Evolutionary conservation across 2,797 vertebrate genomes (phyloP).

Genomic region (Urosaurus nigricauda): DNA sequence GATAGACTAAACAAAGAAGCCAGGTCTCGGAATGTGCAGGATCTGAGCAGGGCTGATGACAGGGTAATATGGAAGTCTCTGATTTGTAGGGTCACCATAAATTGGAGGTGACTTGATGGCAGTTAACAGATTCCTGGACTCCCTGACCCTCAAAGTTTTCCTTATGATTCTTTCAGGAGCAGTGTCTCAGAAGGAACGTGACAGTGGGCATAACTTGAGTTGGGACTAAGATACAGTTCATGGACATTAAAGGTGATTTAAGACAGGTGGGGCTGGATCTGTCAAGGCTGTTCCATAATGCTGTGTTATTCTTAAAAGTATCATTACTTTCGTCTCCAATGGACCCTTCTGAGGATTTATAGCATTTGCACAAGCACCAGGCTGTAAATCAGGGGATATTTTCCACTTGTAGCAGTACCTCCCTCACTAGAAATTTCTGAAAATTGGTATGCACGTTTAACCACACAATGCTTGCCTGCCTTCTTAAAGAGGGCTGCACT

Average conservation of each 20-base stretch:
- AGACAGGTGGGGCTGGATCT: slow-evolving; percentile 60
- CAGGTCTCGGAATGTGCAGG: no score
- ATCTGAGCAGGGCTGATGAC: no score
- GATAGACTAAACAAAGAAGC: no score
- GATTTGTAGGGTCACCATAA: no score
- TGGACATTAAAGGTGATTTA: slow-evolving; percentile 72
- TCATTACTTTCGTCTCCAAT: slow-evolving; percentile 50
- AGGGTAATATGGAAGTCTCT: no score
- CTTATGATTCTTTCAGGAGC: slow-evolving; percentile 50
- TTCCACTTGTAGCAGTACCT: slow-evolving; percentile 21
- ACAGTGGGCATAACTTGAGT: slow-evolving; percentile 63
- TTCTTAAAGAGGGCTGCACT: slow-evolving; percentile 30
- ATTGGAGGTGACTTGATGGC: no score
- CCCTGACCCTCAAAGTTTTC: slow-evolving; percentile 36
- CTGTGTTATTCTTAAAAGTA: slow-evolving; percentile 65
- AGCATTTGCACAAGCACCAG: slow-evolving; percentile 66
- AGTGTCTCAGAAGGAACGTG: slow-evolving; percentile 50
- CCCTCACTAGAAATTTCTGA: slow-evolving; percentile 45
- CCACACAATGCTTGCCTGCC: slow-evolving; percentile 30
- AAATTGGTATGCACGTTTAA: slow-evolving; percentile 46
- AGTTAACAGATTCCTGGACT: slow-evolving; percentile 17
- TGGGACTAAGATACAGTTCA: slow-evolving; percentile 51
- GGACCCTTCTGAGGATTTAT: slow-evolving; percentile 65
- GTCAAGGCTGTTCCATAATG: slow-evolving; percentile 65
- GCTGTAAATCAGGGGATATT: slow-evolving; percentile 70